Conservation (phyloP, 2,797 vertebrate genomes). For the Enteromius viviparus region DNA sequence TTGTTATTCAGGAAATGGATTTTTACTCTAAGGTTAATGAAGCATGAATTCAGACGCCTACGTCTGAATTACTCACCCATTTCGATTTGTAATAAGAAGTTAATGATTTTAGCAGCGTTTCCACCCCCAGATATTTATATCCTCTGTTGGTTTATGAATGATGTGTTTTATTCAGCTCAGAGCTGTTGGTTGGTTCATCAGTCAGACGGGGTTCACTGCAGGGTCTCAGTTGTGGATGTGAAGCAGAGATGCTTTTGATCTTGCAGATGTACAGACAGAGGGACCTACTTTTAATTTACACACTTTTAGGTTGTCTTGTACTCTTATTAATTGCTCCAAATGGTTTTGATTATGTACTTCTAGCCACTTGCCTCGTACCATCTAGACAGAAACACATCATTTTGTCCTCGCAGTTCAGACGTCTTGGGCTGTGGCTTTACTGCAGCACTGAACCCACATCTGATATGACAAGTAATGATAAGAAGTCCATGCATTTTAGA, state of each 20-base stretch:
- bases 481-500: not conserved
- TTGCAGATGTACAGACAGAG: slow-evolving; percentile 35
- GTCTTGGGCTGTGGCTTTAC: not conserved
- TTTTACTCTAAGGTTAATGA: slow-evolving; percentile 69
- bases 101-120: slow-evolving; percentile 64
- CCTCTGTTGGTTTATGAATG: slow-evolving; percentile 37
- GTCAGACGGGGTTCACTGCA: slow-evolving; percentile 28
- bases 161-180: slow-evolving; percentile 51
- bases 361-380: not conserved
- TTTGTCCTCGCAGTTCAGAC: not conserved
- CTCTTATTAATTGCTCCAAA: slow-evolving; percentile 9
- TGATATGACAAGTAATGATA: not conserved
- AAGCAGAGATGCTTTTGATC: slow-evolving; percentile 20
- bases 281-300: not conserved
- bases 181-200: slow-evolving; percentile 19
- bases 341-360: not conserved
- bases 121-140: slow-evolving; percentile 60
- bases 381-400: not conserved
- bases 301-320: slow-evolving; percentile 30
- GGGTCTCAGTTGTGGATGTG: slow-evolving; percentile 17
- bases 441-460: not conserved
- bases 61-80: slow-evolving; percentile 65
- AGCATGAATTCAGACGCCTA: slow-evolving; percentile 67
- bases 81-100: slow-evolving; percentile 62
- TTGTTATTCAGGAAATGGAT: slow-evolving; percentile 61